Percentiles rank a stretch among this genome's conserved stretches.
phyloP scores from a whole-genome alignment of 2,888 invertebrate genomes.

The Sarcophaga carnaria region DNA sequence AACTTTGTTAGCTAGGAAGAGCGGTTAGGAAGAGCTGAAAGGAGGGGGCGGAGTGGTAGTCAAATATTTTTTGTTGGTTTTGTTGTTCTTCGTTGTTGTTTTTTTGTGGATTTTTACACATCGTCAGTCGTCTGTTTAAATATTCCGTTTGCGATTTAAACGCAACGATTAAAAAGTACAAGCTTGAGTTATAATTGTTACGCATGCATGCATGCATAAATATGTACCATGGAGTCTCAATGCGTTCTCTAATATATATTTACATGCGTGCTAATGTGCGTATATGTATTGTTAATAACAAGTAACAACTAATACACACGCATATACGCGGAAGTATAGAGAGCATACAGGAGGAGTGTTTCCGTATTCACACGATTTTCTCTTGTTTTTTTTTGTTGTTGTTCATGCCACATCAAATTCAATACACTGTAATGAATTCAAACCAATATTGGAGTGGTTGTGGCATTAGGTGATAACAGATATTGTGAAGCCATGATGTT shows the following conservation, averaged over 20 bases:
- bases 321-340: slow-evolving; percentile 8
- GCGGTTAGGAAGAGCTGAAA: neutral
- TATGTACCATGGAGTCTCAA: neutral
- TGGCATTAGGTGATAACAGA: too few species aligned
- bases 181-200: slow-evolving; percentile 50
- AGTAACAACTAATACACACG: slow-evolving; percentile 10
- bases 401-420: neutral
- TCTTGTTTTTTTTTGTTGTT: neutral
- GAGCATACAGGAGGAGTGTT: neutral
- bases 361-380: slow-evolving; percentile 7
- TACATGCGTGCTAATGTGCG: neutral
- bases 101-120: neutral
- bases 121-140: slow-evolving; percentile 48
- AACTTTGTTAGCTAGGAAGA: too few species aligned
- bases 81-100: neutral
- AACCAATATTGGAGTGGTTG: too few species aligned
- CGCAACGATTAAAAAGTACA: slow-evolving; percentile 54
- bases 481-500: too few species aligned
- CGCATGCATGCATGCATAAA: slow-evolving; percentile 37
- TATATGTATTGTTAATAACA: neutral
- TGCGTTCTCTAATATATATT: neutral
- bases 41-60: neutral
- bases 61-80: too few species aligned
- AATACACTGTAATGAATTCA: neutral
- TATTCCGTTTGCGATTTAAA: slow-evolving; percentile 55